phyloP scores from a whole-genome alignment of 2,888 invertebrate genomes.

The Acanthosoma haemorrhoidale region DNA sequence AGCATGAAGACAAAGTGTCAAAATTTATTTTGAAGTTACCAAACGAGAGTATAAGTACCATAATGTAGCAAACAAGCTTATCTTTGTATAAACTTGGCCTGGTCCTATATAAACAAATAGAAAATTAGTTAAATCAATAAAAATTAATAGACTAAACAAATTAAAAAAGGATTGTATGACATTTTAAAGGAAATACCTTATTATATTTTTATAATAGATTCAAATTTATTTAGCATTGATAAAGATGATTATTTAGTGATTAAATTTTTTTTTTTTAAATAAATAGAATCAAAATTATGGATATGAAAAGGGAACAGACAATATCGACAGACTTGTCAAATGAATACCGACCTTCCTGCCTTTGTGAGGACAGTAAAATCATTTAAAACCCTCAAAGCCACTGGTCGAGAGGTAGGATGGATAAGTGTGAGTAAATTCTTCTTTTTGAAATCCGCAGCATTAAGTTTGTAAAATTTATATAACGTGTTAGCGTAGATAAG shows the following conservation, averaged over 20 bases:
- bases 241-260: not conserved
- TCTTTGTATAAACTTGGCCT: conserved; percentile 28
- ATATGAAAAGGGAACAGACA: too few species aligned
- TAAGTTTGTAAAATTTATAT: conserved; percentile 23
- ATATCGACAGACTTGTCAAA: too few species aligned
- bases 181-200: not conserved
- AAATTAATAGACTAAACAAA: too few species aligned
- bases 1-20: conserved; percentile 20
- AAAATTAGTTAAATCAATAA: too few species aligned
- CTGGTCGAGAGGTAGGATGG: conserved; percentile 15
- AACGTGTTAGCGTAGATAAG: conserved; percentile 31
- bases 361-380: conserved; percentile 18
- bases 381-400: conserved; percentile 23
- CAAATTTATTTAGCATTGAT: not conserved
- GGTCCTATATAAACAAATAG: conserved; percentile 13
- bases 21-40: conserved; percentile 22
- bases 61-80: conserved; percentile 30
- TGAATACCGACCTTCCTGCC: conserved; percentile 23
- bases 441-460: not conserved
- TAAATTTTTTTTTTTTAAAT: too few species aligned
- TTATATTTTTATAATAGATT: not conserved
- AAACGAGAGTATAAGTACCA: conserved; percentile 24
- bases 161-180: too few species aligned
- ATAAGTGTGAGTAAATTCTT: not conserved
- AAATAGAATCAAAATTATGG: too few species aligned